Conservation (phyloP, 2,888 invertebrate genomes). For the Nomada goodeniana region DNA sequence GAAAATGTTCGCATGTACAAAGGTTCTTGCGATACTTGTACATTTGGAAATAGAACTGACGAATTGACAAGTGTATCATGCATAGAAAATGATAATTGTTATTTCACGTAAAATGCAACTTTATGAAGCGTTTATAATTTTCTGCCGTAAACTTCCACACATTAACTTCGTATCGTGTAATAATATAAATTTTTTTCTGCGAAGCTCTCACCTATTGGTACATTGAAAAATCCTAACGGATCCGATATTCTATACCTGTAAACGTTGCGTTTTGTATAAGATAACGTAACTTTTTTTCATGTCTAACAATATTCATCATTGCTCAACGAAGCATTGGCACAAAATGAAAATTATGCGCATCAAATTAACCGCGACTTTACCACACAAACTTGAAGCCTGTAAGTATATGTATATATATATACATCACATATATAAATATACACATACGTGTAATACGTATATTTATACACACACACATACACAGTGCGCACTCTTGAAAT, state of each 20-base stretch:
- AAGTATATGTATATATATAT: conserved; percentile 31
- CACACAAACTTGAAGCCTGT: conserved; percentile 52
- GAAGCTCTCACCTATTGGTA: neutral
- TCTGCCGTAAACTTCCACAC: conserved; percentile 11
- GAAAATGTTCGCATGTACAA: conserved; percentile 52
- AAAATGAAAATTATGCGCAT: conserved; percentile 51
- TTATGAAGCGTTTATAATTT: conserved; percentile 32
- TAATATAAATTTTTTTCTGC: conserved; percentile 23
- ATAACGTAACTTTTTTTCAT: no score
- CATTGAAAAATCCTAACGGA: conserved; percentile 34
- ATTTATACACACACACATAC: conserved; percentile 36
- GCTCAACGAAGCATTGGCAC: conserved; percentile 45
- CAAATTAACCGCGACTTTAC: conserved; percentile 33
- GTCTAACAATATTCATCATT: conserved; percentile 24
- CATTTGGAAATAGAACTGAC: conserved; percentile 33
- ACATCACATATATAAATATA: conserved; percentile 36
- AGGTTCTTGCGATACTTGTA: conserved; percentile 44
- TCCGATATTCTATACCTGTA: conserved; percentile 26
- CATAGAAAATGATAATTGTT: conserved; percentile 46
- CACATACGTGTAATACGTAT: conserved; percentile 41
- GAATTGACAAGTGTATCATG: conserved; percentile 38
- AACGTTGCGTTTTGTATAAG: conserved; percentile 26
- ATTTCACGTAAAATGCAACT: conserved; percentile 50
- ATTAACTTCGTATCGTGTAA: neutral
- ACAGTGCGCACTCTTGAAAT: neutral